Conservation (phyloP, 2,113 vertebrate species). For the Stigmatopora argus region DNA sequence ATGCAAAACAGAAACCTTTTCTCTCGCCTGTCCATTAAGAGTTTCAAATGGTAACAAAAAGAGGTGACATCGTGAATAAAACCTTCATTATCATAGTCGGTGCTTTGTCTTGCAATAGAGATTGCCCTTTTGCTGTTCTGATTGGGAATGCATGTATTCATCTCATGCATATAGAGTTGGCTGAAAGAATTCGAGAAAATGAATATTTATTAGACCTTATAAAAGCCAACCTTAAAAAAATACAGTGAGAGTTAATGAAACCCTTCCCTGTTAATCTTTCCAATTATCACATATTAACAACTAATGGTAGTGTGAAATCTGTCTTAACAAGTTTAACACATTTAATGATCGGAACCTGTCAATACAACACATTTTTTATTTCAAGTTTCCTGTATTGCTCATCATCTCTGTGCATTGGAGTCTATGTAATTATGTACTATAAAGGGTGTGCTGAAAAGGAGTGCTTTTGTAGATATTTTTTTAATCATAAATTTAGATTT, state of each 20-base stretch:
- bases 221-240: neutral
- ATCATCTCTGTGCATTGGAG: too few relatives aligned
- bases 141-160: neutral
- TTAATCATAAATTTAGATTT: too few relatives aligned
- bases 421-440: too few relatives aligned
- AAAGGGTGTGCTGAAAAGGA: too few relatives aligned
- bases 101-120: neutral
- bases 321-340: neutral
- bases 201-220: neutral
- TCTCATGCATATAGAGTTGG: neutral
- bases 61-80: constrained; percentile 13
- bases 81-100: constrained; percentile 14
- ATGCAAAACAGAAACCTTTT: constrained; percentile 25
- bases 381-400: neutral
- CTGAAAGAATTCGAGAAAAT: neutral
- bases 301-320: neutral
- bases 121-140: neutral
- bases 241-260: neutral
- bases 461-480: too few relatives aligned
- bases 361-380: neutral
- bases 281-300: neutral
- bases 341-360: neutral
- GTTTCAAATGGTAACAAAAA: constrained; percentile 7
- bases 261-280: neutral
- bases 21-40: neutral